Base-by-base conservation (phyloP, 2,888 invertebrate genomes). In the Nemotelus pantherinus region DNA sequence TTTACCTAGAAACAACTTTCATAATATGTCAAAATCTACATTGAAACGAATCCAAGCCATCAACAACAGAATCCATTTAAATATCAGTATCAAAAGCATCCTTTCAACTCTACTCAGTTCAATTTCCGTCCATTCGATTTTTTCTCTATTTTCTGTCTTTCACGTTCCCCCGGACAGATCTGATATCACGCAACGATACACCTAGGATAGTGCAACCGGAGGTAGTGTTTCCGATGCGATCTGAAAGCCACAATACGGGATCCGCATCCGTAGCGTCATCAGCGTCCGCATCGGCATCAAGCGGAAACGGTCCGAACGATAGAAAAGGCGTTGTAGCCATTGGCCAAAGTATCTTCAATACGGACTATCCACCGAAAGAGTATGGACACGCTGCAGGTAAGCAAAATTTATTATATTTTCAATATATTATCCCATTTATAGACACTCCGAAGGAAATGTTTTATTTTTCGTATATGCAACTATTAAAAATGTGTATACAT, bases 361-460 rank as follows among this genome's bases (percentile, higher is more conserved):
- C 87, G 25, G 87, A 87, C 81, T 84, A 85, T 82, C 87, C 87
- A 83, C 87, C 87, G 81, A 87, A 86, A 80, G 86, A 87, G 65
- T 85, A 84, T 80, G 84, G 85, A 77, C 84, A 81, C 78, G 81
- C 85, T 25, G 53, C 78, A 77, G 81, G 81, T 81, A 77, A 58
- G 25, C 25, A 1, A 1, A 25, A 25, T 25, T 25, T 25, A 58
- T 39, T 50, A 9, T 47, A 47, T 47, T 45, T 25, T 25, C 25
- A 25, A 25, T 25, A 25, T 25, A 25, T 25, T 25, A 1, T 25
- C 25, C 25, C 25, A 25, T 25, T 25, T 25, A 25, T 25, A 10
- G 6, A 60, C 6, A 10, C 6, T 1, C 39, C n/a, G 7, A 25
- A n/a, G 9, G n/a, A 6, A 25, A 60, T 9, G n/a, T 60, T 6